Base-by-base conservation (phyloP, 2,797 vertebrate species). In the Coendou prehensilis region DNA sequence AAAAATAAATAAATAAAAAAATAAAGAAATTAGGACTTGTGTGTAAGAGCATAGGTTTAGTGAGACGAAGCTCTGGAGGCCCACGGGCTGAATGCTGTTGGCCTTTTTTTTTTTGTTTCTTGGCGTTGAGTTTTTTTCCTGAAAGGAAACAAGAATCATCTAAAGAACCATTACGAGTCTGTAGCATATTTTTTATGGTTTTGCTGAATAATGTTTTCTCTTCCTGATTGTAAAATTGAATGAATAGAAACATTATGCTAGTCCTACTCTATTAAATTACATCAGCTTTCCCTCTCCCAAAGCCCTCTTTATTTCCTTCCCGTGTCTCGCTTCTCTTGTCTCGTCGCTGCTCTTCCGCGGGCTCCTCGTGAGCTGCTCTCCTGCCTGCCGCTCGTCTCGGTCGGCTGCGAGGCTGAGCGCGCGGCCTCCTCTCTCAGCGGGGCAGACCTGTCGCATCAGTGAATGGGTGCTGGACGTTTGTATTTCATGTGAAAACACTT, bases 191-290 rank as follows among this genome's bases (percentile, higher is more conserved):
- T 94, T 84, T 71, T 83, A 41, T 76, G 54, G 81, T 84, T 82
- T 89, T 90, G 57, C 83, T 95, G 59, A 45, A 11, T 91, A 88
- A 57, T 64, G 52, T 64, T 95, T 91, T 86, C 23, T 88, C 23
- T 89, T 87, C n/a, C 71, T 76, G 33, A 50, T 92, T 94, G 92
- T 95, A 82, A 96, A 87, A 87, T 84, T 41, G 41, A 93, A 93
- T 89, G 64, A 89, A 78, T 18, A 81, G 28, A 84, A 81, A 85
- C 30, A 33, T 76, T 71, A 78, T 61, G 26, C 71, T 61, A 90
- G 1, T 79, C 56, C 8, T 79, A 9, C 28, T 67, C 45, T 63
- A 1, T 82, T 91, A 81, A 87, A 52, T 67, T 61, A n/a, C 86
- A 54, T 78, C 61, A 76, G 17, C 33, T 63, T 88, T 89, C 76